Percentiles rank a stretch among this genome's conserved stretches.
phyloP scores from a whole-genome alignment of 2,113 vertebrate genomes.

The Cnemophilus loriae region DNA sequence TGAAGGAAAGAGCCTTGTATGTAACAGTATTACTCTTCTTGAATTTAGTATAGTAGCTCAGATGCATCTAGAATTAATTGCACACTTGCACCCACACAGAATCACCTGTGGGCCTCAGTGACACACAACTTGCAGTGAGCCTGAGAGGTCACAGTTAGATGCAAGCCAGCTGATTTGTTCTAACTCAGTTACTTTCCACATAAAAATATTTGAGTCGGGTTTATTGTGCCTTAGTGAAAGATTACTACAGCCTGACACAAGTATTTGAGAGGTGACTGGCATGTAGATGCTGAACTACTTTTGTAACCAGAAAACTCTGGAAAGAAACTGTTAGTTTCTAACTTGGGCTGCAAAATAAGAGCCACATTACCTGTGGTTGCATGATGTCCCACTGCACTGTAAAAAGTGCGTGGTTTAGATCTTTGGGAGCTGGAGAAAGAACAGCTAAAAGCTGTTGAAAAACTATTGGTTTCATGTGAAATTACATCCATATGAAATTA shows the following conservation, averaged over 20 bases:
- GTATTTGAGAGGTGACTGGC: neutral
- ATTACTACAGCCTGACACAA: neutral
- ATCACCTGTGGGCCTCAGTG: neutral
- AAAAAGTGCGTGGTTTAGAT: neutral
- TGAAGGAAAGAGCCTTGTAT: constrained; percentile 66
- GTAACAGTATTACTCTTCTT: neutral
- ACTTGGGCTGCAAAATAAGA: neutral
- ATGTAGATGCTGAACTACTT: neutral
- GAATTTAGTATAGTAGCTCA: neutral
- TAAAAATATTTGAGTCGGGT: neutral
- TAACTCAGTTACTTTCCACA: neutral
- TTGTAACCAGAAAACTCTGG: neutral
- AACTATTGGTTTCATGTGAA: neutral
- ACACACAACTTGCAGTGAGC: neutral
- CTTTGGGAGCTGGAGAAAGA: neutral
- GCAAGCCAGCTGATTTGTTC: neutral
- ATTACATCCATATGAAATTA: neutral
- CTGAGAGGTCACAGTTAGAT: neutral
- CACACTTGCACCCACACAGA: neutral
- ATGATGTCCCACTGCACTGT: neutral
- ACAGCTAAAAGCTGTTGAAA: neutral
- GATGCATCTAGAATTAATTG: neutral
- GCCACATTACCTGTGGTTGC: neutral
- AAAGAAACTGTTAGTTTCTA: neutral
- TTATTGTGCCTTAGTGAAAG: neutral